These are phyloP conservation scores for Macrosteles quadrilineatus DNA, from an alignment of 1,140 invertebrate genomes.

Conservation along the genomic window DNA sequence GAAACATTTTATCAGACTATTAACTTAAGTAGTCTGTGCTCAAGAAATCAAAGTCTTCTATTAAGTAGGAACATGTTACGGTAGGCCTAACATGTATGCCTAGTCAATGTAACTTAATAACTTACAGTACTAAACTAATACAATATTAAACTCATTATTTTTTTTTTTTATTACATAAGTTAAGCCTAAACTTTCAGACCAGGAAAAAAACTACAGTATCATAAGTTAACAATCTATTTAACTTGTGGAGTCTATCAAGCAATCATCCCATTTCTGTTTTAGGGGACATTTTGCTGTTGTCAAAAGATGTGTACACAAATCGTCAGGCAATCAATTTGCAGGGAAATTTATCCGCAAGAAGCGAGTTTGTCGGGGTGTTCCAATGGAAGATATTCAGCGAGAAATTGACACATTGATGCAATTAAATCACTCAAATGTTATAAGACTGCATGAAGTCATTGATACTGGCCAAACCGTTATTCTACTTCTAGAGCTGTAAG, in stretches of 20 bases:
- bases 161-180: too few species aligned
- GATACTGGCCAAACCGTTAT: constrained; percentile 81
- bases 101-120: too few species aligned
- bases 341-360: constrained; percentile 95
- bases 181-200: too few species aligned
- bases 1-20: too few species aligned
- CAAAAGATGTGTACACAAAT: constrained; percentile 79
- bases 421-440: constrained; percentile 73
- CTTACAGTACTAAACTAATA: too few species aligned
- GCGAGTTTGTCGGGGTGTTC: constrained; percentile 79
- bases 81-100: too few species aligned
- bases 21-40: too few species aligned
- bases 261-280: constrained; percentile 50
- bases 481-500: constrained; percentile 86
- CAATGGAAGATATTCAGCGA: constrained; percentile 81
- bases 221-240: too few species aligned
- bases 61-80: too few species aligned
- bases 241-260: neutral
- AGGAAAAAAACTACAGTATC: too few species aligned
- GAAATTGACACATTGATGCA: constrained; percentile 88
- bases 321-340: constrained; percentile 84
- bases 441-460: constrained; percentile 85
- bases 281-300: constrained; percentile 97
- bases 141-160: too few species aligned
- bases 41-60: too few species aligned